Evolutionary conservation across 2,888 invertebrate species (phyloP), one percentile per base, ranked within the genome.

Genomic region (Acleris laterana): DNA sequence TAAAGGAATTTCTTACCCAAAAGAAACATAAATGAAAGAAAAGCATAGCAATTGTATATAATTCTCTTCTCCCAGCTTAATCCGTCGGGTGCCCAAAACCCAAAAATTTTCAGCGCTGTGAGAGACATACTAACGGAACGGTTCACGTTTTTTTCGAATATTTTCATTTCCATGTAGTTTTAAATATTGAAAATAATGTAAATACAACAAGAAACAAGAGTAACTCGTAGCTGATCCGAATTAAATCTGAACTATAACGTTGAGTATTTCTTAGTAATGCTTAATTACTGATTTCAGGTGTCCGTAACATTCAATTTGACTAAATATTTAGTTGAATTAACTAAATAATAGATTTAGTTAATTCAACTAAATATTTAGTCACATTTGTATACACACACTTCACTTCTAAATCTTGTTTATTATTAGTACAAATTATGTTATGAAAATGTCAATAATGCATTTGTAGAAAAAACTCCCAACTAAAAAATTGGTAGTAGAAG

Each of bases 71-170:
- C 59, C 1, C 65, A 69, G 0, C 51, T 67, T 49, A 88, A 62
- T 2, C 66, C 62, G 2, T 81, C 77, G 0, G 92, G 86, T 0
- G 80, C 73, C 93, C 93, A 93, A 58, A 92, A 89, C 0, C 93
- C 93, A 0, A 83, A 81, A 2, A 84, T 19, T 53, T 78, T 83
- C 38, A 92, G 68, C 2, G 72, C 79, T 0, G 90, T 87, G 20
- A 90, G 69, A 0, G 92, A 88, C 50, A 88, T 67, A 13, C 82
- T 73, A 1, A 89, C 72, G 0, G 92, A 87, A 1, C 77, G 63
- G 49, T 81, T 87, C 0, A 77, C 74, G 62, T 93, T 90, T 68
- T 80, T 78, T 52, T 89, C 80, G 0, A 84, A 53, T 28, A 89
- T 50, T 9, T 71, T 76, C 88, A 89, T 89, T 61, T 73, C 73